phyloP scores from a whole-genome alignment of 2,888 invertebrate species.

The Diachrysia chrysitis region DNA sequence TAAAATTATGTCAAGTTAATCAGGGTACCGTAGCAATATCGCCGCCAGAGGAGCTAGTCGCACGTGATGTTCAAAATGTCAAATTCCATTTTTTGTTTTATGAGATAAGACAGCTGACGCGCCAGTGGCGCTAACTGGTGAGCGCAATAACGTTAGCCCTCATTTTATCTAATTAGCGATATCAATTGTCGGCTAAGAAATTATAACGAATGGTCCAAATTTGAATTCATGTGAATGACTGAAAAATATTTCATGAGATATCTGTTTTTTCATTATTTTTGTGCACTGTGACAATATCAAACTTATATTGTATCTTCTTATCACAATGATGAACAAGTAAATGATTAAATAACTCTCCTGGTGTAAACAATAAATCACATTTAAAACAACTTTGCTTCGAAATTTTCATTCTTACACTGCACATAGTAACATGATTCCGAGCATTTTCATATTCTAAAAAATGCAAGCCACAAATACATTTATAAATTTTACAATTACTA shows the following conservation, averaged over 20 bases:
- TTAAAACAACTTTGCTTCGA: slow-evolving; percentile 75
- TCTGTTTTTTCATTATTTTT: slow-evolving; percentile 17
- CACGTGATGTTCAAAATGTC: no score
- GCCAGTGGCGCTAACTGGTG: no score
- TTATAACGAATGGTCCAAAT: no score
- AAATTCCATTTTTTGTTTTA: no score
- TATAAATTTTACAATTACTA: slow-evolving; percentile 66
- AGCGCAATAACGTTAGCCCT: no score
- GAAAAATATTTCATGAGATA: not conserved
- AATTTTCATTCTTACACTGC: slow-evolving; percentile 63
- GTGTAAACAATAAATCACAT: slow-evolving; percentile 74
- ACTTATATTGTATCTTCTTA: slow-evolving; percentile 66
- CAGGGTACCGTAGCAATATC: no score
- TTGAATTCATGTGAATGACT: no score
- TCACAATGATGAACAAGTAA: slow-evolving; percentile 75
- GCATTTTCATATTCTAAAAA: slow-evolving; percentile 69
- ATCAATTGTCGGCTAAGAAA: no score
- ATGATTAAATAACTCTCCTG: slow-evolving; percentile 76
- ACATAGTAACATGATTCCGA: slow-evolving; percentile 64
- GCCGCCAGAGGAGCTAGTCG: no score
- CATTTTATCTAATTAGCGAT: no score
- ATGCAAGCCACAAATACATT: slow-evolving; percentile 76
- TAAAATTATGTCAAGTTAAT: no score
- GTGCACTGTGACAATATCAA: slow-evolving; percentile 64
- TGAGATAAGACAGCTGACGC: no score